These are phyloP conservation scores for Elanoides forficatus DNA, from an alignment of 2,113 vertebrate genomes.

Conservation along the genomic window DNA sequence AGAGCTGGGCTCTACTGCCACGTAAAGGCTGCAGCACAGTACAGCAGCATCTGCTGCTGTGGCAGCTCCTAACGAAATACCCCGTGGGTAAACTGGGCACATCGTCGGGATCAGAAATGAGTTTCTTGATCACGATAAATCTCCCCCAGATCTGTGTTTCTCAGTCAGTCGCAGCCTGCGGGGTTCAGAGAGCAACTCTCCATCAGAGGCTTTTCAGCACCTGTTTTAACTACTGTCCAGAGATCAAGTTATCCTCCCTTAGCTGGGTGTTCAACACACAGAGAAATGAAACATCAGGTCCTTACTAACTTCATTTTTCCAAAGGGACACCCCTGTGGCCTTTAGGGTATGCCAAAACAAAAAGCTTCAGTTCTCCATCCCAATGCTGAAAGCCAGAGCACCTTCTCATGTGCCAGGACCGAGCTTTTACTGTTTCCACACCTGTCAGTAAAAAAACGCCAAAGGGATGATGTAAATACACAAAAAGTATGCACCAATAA, in stretches of 20 bases:
- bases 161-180: too few relatives aligned
- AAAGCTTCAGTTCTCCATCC: background rate
- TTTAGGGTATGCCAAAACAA: background rate
- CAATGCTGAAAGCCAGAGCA: background rate
- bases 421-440: background rate
- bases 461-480: fast-evolving
- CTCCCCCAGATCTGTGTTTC: background rate
- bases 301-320: background rate
- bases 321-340: background rate
- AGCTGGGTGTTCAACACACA: background rate
- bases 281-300: background rate
- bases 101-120: background rate
- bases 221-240: background rate
- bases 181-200: background rate
- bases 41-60: background rate
- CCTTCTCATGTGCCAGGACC: fast-evolving
- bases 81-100: background rate
- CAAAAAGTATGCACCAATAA: background rate
- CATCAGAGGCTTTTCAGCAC: background rate
- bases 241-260: background rate
- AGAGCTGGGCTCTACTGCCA: conserved; percentile 45
- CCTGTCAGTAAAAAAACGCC: background rate
- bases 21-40: background rate
- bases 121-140: background rate
- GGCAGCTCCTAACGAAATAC: background rate